A percentile compares a stretch with the other conserved stretches of the same genome.
These are phyloP conservation scores for Eristalinus sepulchralis DNA, from an alignment of 2,888 invertebrate genomes.

Conservation along the genomic window DNA sequence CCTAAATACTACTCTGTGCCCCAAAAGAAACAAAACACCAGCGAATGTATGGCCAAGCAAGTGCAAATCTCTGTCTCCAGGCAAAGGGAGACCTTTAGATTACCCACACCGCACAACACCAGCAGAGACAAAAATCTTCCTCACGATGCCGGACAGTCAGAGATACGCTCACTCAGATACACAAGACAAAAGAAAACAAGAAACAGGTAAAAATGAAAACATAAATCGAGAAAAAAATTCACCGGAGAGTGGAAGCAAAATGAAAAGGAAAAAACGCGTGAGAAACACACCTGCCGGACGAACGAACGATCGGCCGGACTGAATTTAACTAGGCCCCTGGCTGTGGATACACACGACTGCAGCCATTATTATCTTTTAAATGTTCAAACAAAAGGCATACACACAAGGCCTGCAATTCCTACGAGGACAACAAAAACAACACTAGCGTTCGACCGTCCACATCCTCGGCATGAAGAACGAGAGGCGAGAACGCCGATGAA, in stretches of 20 bases:
- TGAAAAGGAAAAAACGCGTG: constrained; percentile 60
- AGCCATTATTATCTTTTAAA: constrained; percentile 71
- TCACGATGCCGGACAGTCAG: constrained; percentile 40
- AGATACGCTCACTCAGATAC: constrained; percentile 56
- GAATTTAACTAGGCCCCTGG: constrained; percentile 70
- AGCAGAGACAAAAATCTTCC: constrained; percentile 61
- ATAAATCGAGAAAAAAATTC: background rate
- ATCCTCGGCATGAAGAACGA: constrained; percentile 59
- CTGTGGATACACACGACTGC: constrained; percentile 70
- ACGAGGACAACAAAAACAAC: constrained; percentile 35
- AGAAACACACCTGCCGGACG: constrained; percentile 72
- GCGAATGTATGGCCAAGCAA: constrained; percentile 22
- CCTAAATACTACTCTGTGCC: constrained; percentile 52
- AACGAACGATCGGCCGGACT: constrained; percentile 48
- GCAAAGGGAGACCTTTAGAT: constrained; percentile 1
- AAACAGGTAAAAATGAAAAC: constrained; percentile 28
- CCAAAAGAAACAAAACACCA: constrained; percentile 47
- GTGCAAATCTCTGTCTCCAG: constrained; percentile 58
- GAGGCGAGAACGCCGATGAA: constrained; percentile 45
- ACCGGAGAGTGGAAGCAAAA: constrained; percentile 4
- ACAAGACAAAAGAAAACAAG: constrained; percentile 45
- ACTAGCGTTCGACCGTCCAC: constrained; percentile 31
- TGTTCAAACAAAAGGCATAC: constrained; percentile 67
- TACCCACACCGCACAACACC: constrained; percentile 1
- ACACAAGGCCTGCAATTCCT: constrained; percentile 31